Conservation (phyloP, 2,888 invertebrate genomes). For the Coenonympha glycerion region DNA sequence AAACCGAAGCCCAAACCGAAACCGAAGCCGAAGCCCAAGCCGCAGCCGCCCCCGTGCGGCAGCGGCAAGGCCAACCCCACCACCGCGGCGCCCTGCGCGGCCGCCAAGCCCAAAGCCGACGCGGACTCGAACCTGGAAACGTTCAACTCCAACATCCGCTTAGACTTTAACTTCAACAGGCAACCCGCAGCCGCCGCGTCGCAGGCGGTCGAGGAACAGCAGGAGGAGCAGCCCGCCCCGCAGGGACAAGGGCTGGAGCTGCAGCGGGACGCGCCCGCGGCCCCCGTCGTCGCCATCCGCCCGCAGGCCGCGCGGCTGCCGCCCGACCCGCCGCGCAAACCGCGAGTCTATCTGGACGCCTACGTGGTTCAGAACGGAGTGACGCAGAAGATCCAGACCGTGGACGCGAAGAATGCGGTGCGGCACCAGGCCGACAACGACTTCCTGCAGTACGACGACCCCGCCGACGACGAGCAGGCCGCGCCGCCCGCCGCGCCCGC, state of each 20-base stretch:
- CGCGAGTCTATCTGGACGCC: constrained; percentile 66
- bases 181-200: constrained; percentile 43
- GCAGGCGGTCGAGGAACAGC: constrained; percentile 26
- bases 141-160: constrained; percentile 58
- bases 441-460: constrained; percentile 48
- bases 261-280: constrained; percentile 20
- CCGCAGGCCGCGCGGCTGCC: constrained; percentile 62
- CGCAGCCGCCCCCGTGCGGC: constrained; percentile 52
- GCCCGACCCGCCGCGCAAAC: constrained; percentile 44
- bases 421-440: constrained; percentile 48
- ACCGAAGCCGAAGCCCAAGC: constrained; percentile 35
- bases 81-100: constrained; percentile 28
- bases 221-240: constrained; percentile 16
- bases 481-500: constrained; percentile 31
- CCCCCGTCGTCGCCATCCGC: constrained; percentile 46
- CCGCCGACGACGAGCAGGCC: constrained; percentile 33
- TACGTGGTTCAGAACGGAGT: constrained; percentile 65
- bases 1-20: constrained; percentile 38
- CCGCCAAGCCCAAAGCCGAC: constrained; percentile 38
- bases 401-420: constrained; percentile 49
- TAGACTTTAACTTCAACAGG: constrained; percentile 63
- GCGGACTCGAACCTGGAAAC: constrained; percentile 51
- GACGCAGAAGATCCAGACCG: constrained; percentile 54
- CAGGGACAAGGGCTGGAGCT: constrained; percentile 34
- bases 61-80: constrained; percentile 57